A percentile compares a stretch with the other conserved stretches of the same genome.
Evolutionary conservation across 2,888 invertebrate genomes (phyloP).

Genomic region (Ennomos erosarius): DNA sequence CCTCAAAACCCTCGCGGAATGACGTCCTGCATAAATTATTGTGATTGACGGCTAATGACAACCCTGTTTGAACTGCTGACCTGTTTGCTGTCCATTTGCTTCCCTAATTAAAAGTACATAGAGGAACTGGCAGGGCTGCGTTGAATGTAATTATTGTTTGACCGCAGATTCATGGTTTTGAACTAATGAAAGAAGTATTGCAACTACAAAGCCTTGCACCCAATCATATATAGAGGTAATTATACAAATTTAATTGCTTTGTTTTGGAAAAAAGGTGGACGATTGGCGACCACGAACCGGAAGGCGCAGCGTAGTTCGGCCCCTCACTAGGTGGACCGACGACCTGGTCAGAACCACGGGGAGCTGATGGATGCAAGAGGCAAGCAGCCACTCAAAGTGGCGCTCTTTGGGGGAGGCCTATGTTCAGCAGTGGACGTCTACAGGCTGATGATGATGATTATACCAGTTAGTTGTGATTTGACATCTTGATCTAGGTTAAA

Average conservation of each 20-base stretch:
- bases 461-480: no score
- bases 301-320: no score
- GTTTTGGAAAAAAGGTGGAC: no score
- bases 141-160: conserved; percentile 18
- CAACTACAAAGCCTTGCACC: not conserved
- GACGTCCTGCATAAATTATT: conserved; percentile 72
- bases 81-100: conserved; percentile 68
- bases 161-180: conserved; percentile 9
- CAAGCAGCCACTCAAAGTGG: no score
- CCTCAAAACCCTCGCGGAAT: conserved; percentile 50
- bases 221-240: not conserved
- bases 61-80: conserved; percentile 65
- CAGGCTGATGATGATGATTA: no score
- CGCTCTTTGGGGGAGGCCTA: no score
- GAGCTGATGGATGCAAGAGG: no score
- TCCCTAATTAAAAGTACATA: conserved; percentile 72
- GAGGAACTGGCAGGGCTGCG: conserved; percentile 45
- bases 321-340: no score
- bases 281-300: no score
- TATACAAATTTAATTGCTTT: not conserved
- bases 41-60: conserved; percentile 73
- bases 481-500: no score
- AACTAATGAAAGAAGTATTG: conserved; percentile 8
- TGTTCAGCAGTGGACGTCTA: no score
- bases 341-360: no score